A percentile compares a stretch with the other conserved stretches of the same genome.
These are phyloP conservation scores for Trilocha varians DNA, from an alignment of 2,888 invertebrate genomes.

Conservation along the genomic window DNA sequence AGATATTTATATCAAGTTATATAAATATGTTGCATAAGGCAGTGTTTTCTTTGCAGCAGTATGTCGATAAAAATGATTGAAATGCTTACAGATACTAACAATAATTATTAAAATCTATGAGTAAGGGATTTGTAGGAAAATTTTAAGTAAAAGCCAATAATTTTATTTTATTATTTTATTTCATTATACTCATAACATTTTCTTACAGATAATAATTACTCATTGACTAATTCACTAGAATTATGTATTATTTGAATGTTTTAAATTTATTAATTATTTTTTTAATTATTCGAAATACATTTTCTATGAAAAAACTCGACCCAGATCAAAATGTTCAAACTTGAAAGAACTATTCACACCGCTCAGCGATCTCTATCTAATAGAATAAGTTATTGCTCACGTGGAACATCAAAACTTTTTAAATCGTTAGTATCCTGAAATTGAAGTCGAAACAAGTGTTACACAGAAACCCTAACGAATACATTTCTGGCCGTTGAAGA, in stretches of 20 bases:
- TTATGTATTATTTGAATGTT: constrained; percentile 68
- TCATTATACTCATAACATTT: constrained; percentile 70
- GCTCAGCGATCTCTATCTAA: constrained; percentile 22
- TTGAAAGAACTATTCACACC: constrained; percentile 20
- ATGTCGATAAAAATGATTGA: too few relatives aligned
- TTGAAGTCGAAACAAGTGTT: constrained; percentile 14
- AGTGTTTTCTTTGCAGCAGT: too few relatives aligned
- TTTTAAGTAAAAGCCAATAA: constrained; percentile 12
- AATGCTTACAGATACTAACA: too few relatives aligned
- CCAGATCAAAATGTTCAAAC: constrained; percentile 47
- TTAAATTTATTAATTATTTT: constrained; percentile 63
- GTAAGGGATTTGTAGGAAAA: constrained; percentile 1
- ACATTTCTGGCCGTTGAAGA: constrained; percentile 23
- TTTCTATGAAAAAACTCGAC: constrained; percentile 56
- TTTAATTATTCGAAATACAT: constrained; percentile 51
- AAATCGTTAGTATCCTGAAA: constrained; percentile 10
- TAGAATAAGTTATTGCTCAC: neutral
- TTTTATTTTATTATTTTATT: constrained; percentile 53
- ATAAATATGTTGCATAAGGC: too few relatives aligned
- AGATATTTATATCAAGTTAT: too few relatives aligned
- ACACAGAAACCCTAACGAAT: constrained; percentile 20
- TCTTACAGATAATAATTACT: constrained; percentile 50
- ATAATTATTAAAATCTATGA: too few relatives aligned
- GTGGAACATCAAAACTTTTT: too few relatives aligned
- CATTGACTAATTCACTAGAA: constrained; percentile 67